These are phyloP conservation scores for Zophobas morio DNA, from an alignment of 1,140 invertebrate species.

Conservation along the genomic window DNA sequence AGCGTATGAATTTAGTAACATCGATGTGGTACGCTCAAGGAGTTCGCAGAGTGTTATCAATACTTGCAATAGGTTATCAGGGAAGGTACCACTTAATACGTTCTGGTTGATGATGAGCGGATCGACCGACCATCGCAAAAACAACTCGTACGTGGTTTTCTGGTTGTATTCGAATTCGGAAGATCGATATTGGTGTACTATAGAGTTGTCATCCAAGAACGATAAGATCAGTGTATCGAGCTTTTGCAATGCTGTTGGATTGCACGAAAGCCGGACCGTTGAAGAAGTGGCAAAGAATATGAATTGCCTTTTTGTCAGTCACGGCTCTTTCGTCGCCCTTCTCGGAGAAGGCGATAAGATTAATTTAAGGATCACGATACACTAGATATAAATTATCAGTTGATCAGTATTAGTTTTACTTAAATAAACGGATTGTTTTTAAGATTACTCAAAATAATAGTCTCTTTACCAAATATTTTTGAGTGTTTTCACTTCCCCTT, in stretches of 20 bases:
- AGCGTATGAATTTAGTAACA: slow-evolving; percentile 58
- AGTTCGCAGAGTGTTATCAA: slow-evolving; percentile 54
- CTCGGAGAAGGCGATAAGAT: slow-evolving; percentile 59
- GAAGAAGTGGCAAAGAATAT: slow-evolving; percentile 54
- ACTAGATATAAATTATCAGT: slow-evolving; percentile 51
- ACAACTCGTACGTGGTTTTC: slow-evolving; percentile 55
- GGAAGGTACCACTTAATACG: slow-evolving; percentile 58
- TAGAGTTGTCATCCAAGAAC: slow-evolving; percentile 60
- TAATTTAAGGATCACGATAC: slow-evolving; percentile 62
- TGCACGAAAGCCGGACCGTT: slow-evolving; percentile 57
- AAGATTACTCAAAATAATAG: too few species aligned
- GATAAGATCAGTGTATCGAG: slow-evolving; percentile 60
- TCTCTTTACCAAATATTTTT: too few species aligned
- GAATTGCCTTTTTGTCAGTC: slow-evolving; percentile 60
- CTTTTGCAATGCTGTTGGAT: slow-evolving; percentile 58
- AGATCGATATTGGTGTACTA: slow-evolving; percentile 58
- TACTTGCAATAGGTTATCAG: slow-evolving; percentile 58
- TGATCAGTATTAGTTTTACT: neutral
- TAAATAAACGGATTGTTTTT: too few species aligned
- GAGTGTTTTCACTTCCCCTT: too few species aligned
- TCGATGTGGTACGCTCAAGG: slow-evolving; percentile 51
- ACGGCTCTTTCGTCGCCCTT: slow-evolving; percentile 56
- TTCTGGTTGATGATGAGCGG: slow-evolving; percentile 65
- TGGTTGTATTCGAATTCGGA: slow-evolving; percentile 64
- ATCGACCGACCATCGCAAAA: slow-evolving; percentile 51